Evolutionary conservation across 2,888 invertebrate species (phyloP).

Genomic region (Dolichopus griseipennis): DNA sequence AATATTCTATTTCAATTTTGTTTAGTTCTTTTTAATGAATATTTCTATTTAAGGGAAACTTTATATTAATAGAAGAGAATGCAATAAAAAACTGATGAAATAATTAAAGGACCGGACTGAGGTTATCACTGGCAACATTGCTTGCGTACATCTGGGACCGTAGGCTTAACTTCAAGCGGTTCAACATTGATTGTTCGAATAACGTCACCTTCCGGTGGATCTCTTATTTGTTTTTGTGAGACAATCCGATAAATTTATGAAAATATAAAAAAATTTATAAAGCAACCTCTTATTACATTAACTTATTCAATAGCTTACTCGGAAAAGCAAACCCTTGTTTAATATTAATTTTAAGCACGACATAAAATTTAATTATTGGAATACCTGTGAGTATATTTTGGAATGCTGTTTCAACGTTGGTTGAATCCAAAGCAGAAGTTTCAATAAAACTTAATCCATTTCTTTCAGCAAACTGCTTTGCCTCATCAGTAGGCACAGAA

Average conservation of each 20-base stretch:
- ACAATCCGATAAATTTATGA: constrained; percentile 98
- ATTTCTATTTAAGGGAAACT: not conserved
- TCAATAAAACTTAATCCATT: constrained; percentile 97
- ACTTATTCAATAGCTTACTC: too few relatives aligned
- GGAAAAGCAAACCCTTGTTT: too few relatives aligned
- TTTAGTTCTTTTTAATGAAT: not conserved
- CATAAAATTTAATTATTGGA: not conserved
- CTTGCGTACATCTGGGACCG: constrained; percentile 78
- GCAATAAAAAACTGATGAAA: not conserved
- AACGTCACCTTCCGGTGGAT: constrained; percentile 88
- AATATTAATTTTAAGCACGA: too few relatives aligned
- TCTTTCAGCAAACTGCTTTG: constrained; percentile 92
- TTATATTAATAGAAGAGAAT: not conserved
- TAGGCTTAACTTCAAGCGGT: constrained; percentile 80
- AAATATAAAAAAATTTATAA: constrained; percentile 29
- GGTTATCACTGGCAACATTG: constrained; percentile 82
- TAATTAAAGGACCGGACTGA: constrained; percentile 22
- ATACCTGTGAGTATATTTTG: constrained; percentile 97
- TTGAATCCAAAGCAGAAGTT: constrained; percentile 98
- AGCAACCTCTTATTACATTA: too few relatives aligned
- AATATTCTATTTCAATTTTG: too few relatives aligned
- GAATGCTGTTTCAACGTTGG: constrained; percentile 99
- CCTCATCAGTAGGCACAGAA: constrained; percentile 98
- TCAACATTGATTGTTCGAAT: constrained; percentile 83
- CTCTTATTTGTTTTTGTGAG: constrained; percentile 94